A percentile compares a stretch with the other conserved stretches of the same genome.
Conservation (phyloP, 2,888 invertebrate species). For the Lasioglossum lativentre region DNA sequence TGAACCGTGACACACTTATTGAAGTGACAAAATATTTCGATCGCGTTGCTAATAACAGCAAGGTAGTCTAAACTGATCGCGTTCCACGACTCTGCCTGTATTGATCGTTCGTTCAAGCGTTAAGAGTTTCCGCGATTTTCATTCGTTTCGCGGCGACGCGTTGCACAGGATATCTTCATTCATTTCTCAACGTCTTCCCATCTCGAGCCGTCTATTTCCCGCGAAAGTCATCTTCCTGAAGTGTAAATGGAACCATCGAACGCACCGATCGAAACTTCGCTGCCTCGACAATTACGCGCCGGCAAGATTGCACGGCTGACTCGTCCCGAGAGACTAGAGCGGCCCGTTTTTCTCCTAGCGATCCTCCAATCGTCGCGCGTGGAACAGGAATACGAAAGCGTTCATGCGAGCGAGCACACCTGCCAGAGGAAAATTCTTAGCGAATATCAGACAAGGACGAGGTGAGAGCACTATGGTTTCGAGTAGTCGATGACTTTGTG, state of each 20-base stretch:
- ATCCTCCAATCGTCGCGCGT: neutral
- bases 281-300: neutral
- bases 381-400: neutral
- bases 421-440: neutral
- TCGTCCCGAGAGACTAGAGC: neutral
- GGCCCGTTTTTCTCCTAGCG: constrained; percentile 11
- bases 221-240: constrained; percentile 4
- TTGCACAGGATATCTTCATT: neutral
- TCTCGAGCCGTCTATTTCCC: neutral
- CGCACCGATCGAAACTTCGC: constrained; percentile 2
- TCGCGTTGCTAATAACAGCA: too few species aligned
- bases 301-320: neutral
- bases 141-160: neutral
- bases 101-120: neutral
- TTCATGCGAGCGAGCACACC: neutral
- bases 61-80: too few species aligned
- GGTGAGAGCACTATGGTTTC: neutral
- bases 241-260: constrained; percentile 8
- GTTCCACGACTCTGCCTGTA: too few species aligned
- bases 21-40: too few species aligned
- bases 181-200: neutral
- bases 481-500: neutral
- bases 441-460: neutral
- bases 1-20: too few species aligned
- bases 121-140: neutral